phyloP scores from a whole-genome alignment of 2,113 vertebrate species.

The Tauraco erythrolophus region DNA sequence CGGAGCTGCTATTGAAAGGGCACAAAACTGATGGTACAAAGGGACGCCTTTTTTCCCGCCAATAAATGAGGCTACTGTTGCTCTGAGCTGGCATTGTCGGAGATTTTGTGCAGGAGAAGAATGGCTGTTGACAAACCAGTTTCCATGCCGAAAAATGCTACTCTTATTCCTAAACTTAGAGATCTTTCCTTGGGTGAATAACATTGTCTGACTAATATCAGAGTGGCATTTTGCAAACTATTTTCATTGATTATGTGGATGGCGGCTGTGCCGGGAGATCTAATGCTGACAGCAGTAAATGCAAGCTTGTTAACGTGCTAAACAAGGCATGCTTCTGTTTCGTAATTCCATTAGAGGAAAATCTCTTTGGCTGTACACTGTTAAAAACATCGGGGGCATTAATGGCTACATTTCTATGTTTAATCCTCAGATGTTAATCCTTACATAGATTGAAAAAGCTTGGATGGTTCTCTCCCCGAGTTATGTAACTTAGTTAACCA shows the following conservation, averaged over 20 bases:
- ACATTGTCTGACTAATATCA: slow-evolving; percentile 35
- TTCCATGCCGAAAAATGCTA: slow-evolving; percentile 44
- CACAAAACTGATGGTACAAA: slow-evolving; percentile 41
- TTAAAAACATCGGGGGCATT: neutral
- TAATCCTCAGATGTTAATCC: neutral
- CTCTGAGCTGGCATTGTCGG: neutral
- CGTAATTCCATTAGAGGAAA: slow-evolving; percentile 37
- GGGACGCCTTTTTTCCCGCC: neutral
- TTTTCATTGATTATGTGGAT: slow-evolving; percentile 25
- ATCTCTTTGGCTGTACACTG: neutral
- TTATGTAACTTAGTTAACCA: neutral
- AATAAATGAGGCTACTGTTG: slow-evolving; percentile 48
- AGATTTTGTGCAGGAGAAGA: slow-evolving; percentile 41
- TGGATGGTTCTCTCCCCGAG: neutral
- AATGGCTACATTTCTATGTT: neutral
- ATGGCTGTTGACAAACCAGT: slow-evolving; percentile 55
- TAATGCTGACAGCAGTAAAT: neutral
- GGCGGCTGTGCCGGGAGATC: neutral
- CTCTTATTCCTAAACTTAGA: slow-evolving; percentile 20
- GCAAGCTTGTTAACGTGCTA: neutral
- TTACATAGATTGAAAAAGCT: neutral
- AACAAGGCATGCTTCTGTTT: slow-evolving; percentile 26
- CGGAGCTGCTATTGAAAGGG: slow-evolving; percentile 44
- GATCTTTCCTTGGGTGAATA: slow-evolving; percentile 30
- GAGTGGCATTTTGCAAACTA: slow-evolving; percentile 23